Evolutionary conservation across 2,797 vertebrate genomes (phyloP).

Genomic region (Protosalanx chinensis): DNA sequence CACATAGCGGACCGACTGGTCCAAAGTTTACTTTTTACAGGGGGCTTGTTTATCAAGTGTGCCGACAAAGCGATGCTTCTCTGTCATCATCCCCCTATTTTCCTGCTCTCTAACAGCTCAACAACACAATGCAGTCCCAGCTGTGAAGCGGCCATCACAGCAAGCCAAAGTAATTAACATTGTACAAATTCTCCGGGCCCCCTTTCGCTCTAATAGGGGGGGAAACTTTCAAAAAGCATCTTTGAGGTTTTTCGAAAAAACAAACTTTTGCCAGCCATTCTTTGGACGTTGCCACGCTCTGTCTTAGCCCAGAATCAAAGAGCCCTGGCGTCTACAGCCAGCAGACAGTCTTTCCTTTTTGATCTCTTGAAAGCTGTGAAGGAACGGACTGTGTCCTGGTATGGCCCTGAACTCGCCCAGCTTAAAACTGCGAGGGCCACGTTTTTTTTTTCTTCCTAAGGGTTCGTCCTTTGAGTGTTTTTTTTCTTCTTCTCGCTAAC

Average conservation of each 20-base stretch:
- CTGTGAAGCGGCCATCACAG: constrained; percentile 47
- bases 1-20: constrained; percentile 11
- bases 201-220: constrained; percentile 42
- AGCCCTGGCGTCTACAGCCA: constrained; percentile 26
- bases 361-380: constrained; percentile 62
- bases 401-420: constrained; percentile 70
- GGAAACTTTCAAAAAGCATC: constrained; percentile 39
- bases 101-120: constrained; percentile 39
- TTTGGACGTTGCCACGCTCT: constrained; percentile 58
- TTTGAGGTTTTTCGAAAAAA: constrained; percentile 61
- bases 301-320: constrained; percentile 62
- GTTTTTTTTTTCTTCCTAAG: constrained; percentile 48
- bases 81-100: constrained; percentile 29
- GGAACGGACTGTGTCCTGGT: constrained; percentile 69
- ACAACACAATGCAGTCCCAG: constrained; percentile 35
- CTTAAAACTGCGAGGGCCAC: constrained; percentile 67
- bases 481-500: constrained; percentile 58
- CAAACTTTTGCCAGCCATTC: constrained; percentile 63
- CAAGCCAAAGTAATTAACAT: constrained; percentile 57
- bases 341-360: constrained; percentile 71
- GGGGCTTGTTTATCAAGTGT: constrained; percentile 38
- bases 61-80: constrained; percentile 39
- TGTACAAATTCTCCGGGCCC: constrained; percentile 42
- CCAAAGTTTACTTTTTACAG: constrained; percentile 37
- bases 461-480: constrained; percentile 64